phyloP scores from a whole-genome alignment of 2,888 invertebrate species.

The Loripinus fragilis region DNA sequence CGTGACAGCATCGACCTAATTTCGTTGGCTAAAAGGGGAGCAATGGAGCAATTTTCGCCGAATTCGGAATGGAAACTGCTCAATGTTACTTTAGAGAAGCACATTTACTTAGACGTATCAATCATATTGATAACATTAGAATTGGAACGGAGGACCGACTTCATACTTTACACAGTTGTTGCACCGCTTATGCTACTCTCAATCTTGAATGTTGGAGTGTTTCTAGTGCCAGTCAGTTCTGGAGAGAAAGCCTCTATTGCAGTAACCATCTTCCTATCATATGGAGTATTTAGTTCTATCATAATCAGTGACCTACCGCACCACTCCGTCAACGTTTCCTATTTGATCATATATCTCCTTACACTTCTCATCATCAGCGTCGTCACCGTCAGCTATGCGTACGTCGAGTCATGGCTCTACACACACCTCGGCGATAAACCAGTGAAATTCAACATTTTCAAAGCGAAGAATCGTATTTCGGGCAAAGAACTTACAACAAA shows the following conservation, averaged over 20 bases:
- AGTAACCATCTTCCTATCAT: constrained; percentile 56
- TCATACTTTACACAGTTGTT: constrained; percentile 47
- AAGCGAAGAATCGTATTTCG: not conserved
- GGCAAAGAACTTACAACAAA: not conserved
- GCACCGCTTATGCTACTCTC: constrained; percentile 51
- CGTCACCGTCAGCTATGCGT: not conserved
- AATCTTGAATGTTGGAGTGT: constrained; percentile 50
- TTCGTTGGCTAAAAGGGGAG: too few relatives aligned
- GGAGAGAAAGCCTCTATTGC: constrained; percentile 59
- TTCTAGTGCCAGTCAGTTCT: constrained; percentile 51
- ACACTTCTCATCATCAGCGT: not conserved
- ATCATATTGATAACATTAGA: not conserved
- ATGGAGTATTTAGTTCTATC: constrained; percentile 55
- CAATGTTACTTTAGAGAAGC: not conserved
- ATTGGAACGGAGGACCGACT: constrained; percentile 46
- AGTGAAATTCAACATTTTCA: not conserved
- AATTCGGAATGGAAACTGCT: not conserved
- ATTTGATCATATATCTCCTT: not conserved
- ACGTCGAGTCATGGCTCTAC: not conserved
- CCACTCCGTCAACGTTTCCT: constrained; percentile 34
- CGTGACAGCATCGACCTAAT: not conserved
- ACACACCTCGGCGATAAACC: not conserved
- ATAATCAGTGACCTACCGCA: constrained; percentile 50
- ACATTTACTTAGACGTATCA: not conserved
- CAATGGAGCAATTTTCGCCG: not conserved